These are phyloP conservation scores for Actenoides hombroni DNA, from an alignment of 2,113 vertebrate genomes.

Conservation along the genomic window DNA sequence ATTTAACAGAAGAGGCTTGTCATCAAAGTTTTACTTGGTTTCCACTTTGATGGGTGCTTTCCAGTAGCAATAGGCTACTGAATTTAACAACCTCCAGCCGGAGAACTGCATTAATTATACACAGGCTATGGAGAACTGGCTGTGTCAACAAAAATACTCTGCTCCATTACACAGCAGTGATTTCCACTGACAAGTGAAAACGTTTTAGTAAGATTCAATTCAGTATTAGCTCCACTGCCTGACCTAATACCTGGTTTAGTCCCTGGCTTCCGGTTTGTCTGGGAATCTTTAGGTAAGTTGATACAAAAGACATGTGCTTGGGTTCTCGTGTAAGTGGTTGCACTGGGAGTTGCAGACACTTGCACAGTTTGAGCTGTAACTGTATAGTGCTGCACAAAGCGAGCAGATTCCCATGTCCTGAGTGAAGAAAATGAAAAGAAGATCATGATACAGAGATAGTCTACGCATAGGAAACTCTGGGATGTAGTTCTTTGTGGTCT, in stretches of 20 bases:
- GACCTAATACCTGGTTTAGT: not conserved
- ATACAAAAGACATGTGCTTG: not conserved
- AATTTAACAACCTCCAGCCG: not conserved
- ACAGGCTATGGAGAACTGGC: not conserved
- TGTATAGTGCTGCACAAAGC: not conserved
- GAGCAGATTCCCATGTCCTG: not conserved
- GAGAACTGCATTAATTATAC: not conserved
- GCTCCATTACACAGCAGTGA: not conserved
- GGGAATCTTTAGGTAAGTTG: not conserved
- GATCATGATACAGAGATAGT: not conserved
- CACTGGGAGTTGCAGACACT: not conserved
- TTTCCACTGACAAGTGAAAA: constrained; percentile 15
- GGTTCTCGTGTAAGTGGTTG: not conserved
- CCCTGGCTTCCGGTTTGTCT: not conserved
- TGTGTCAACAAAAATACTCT: not conserved
- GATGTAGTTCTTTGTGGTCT: not conserved
- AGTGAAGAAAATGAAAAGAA: not conserved
- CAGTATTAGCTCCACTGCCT: not conserved
- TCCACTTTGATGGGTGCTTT: not conserved
- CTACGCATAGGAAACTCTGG: not conserved
- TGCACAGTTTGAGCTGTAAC: not conserved
- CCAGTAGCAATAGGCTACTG: not conserved
- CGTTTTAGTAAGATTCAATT: not conserved
- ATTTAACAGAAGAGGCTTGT: not conserved
- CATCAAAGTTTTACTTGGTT: not conserved